Conservation (phyloP, 2,797 vertebrate genomes). For the Eulemur albifrons region DNA sequence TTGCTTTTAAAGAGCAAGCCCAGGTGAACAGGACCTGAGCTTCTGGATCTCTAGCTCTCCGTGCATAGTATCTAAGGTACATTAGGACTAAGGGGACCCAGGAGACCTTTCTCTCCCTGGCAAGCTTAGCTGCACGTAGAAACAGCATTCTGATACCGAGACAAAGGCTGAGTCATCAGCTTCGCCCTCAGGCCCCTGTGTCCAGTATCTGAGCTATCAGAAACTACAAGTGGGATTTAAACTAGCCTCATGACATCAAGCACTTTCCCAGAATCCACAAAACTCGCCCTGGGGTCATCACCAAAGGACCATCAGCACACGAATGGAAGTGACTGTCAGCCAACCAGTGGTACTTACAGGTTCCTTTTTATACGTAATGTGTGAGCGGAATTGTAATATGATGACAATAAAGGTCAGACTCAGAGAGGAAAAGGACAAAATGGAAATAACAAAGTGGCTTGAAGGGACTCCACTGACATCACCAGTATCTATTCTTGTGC, state of each 20-base stretch:
- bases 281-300: neutral
- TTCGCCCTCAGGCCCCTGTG: neutral
- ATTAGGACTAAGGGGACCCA: conserved; percentile 58
- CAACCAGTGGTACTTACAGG: neutral
- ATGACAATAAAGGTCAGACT: neutral
- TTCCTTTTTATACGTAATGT: neutral
- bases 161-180: neutral
- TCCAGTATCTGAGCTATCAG: neutral
- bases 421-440: neutral
- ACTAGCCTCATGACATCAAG: neutral
- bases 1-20: neutral
- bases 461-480: neutral
- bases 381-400: neutral
- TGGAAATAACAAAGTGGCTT: neutral
- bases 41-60: neutral
- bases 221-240: neutral
- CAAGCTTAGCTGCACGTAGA: neutral
- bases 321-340: neutral
- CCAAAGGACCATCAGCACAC: neutral
- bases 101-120: conserved; percentile 43
- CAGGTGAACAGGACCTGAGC: neutral
- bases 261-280: neutral
- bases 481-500: neutral
- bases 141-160: neutral
- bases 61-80: neutral